Evolutionary conservation across 2,113 vertebrate genomes (phyloP), one percentile per base, ranked within the genome.

Genomic region (Elaphurus davidianus): DNA sequence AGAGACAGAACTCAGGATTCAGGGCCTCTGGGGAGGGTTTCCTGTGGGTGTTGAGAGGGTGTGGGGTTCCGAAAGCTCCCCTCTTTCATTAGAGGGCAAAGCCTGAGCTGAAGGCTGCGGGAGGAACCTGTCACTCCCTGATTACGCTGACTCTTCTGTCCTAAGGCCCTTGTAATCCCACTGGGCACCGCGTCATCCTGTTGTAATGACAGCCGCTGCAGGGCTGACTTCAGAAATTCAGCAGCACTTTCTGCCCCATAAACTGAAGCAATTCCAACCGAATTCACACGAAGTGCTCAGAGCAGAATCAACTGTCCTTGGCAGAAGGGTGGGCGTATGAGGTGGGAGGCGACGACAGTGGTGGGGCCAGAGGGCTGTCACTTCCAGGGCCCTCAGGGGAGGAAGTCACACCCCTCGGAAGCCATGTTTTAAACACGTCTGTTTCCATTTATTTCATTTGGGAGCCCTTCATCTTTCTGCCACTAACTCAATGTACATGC

Each of bases 41-140:
- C 27, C 0, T 0, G 8, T 21, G n/a, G 90, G 13, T 9, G 64
- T 3, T 0, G 0, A 52, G 40, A 40, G 2, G 1, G n/a, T 52
- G 12, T 7, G 0, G 13, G 60, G 40, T 28, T 78, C 79, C 15
- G 28, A 40, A 21, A 30, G 57, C 4, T 17, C 45, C 7, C 25
- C 12, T 5, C 1, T 5, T 17, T 16, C 33, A 3, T 30, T 5
- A 45, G 33, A 62, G 33, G 15, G 3, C 47, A 15, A 15, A 4
- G 14, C 84, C 1, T 33, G 13, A 36, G 84, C 5, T 79, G 50
- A 52, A 81, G 78, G 12, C 19, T 7, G 47, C 3, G 19, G 62
- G 33, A 64, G 33, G 52, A 54, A 6, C 4, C 1, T 57, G 91
- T 57, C 90, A 60, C 23, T 7, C 57, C 19, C 54, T 7, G 27